A percentile compares a stretch with the other conserved stretches of the same genome.
Evolutionary conservation across 2,888 invertebrate genomes (phyloP).

Genomic region (Spialia ferax): DNA sequence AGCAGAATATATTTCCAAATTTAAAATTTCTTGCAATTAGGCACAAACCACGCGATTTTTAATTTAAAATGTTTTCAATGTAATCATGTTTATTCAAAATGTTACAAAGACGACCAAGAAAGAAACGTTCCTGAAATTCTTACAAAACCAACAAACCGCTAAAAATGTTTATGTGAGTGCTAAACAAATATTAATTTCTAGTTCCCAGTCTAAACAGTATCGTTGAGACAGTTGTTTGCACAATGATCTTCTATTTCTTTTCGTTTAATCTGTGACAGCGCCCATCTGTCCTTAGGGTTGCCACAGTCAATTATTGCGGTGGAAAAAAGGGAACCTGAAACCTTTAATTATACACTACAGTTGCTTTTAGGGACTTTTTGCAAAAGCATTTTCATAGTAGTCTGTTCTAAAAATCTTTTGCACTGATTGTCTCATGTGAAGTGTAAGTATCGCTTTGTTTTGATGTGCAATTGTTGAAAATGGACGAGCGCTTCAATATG

Average conservation of each 20-base stretch:
- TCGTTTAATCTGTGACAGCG: constrained; percentile 64
- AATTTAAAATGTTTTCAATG: too few relatives aligned
- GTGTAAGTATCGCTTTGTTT: constrained; percentile 21
- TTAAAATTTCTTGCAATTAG: too few relatives aligned
- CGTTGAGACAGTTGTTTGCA: constrained; percentile 70
- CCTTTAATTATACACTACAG: constrained; percentile 39
- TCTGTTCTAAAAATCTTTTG: constrained; percentile 10
- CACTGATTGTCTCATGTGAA: constrained; percentile 26
- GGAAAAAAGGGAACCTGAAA: constrained; percentile 36
- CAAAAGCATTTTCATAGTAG: constrained; percentile 19
- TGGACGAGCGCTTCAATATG: constrained; percentile 2
- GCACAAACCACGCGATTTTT: too few relatives aligned
- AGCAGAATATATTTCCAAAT: too few relatives aligned
- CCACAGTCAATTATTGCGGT: constrained; percentile 31
- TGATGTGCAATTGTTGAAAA: constrained; percentile 19
- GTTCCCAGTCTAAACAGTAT: constrained; percentile 58
- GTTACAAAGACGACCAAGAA: constrained; percentile 14
- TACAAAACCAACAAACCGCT: constrained; percentile 55
- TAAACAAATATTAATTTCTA: constrained; percentile 62
- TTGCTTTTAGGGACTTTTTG: constrained; percentile 30
- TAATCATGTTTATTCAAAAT: neutral
- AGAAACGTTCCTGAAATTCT: constrained; percentile 48
- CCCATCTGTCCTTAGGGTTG: constrained; percentile 61
- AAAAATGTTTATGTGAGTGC: constrained; percentile 64
- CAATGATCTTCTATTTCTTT: constrained; percentile 62